Conservation (phyloP, 2,888 invertebrate species). For the Hemicrepidius hirtus region DNA sequence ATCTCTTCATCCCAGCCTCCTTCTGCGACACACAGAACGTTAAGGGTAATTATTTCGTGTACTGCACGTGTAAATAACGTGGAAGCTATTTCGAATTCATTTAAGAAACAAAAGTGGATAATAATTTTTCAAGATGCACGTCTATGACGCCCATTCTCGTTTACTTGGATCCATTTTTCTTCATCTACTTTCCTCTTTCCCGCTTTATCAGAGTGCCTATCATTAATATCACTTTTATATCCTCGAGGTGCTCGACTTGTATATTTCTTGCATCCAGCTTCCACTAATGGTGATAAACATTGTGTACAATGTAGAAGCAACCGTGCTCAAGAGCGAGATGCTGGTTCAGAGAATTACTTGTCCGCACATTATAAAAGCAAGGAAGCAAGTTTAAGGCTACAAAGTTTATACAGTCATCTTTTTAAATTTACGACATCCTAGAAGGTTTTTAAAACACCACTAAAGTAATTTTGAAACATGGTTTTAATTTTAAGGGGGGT, state of each 20-base stretch:
- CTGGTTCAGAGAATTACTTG: slow-evolving; percentile 57
- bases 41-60: slow-evolving; percentile 34
- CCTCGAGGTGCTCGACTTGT: slow-evolving; percentile 71
- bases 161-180: slow-evolving; percentile 66
- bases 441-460: slow-evolving; percentile 71
- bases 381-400: slow-evolving; percentile 66
- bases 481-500: slow-evolving; percentile 70
- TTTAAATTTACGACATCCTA: slow-evolving; percentile 71
- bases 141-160: slow-evolving; percentile 48
- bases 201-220: slow-evolving; percentile 70
- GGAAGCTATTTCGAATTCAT: slow-evolving; percentile 38
- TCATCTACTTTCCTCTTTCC: slow-evolving; percentile 67
- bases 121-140: slow-evolving; percentile 47
- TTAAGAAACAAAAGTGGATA: slow-evolving; percentile 43
- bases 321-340: slow-evolving; percentile 61
- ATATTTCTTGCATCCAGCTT: slow-evolving; percentile 69
- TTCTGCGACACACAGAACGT: slow-evolving; percentile 20
- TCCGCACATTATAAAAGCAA: slow-evolving; percentile 57
- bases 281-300: slow-evolving; percentile 73
- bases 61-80: slow-evolving; percentile 35
- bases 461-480: slow-evolving; percentile 72
- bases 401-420: slow-evolving; percentile 71
- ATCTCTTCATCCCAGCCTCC: slow-evolving; percentile 41
- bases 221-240: slow-evolving; percentile 74
- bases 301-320: slow-evolving; percentile 69